phyloP scores from a whole-genome alignment of 2,113 vertebrate species.

The Morone chrysops region DNA sequence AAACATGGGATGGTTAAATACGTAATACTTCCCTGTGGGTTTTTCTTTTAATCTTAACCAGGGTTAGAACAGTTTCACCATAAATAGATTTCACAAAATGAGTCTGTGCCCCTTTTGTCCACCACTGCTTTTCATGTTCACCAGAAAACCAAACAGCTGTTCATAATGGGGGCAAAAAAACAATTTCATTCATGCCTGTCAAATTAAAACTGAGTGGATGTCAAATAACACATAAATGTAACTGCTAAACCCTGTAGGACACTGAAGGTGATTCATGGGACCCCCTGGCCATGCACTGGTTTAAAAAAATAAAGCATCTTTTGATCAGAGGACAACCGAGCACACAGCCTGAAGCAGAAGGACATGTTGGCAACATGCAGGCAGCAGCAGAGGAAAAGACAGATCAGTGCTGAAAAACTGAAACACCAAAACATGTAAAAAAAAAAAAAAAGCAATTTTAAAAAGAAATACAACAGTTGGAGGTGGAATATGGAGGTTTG shows the following conservation, averaged over 20 bases:
- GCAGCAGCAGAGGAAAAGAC: not conserved
- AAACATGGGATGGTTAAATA: too few species aligned
- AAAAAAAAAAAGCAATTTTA: not conserved
- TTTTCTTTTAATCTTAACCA: too few species aligned
- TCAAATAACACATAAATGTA: not conserved
- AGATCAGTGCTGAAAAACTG: not conserved
- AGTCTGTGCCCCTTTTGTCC: not conserved
- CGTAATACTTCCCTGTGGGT: too few species aligned
- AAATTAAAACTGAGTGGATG: not conserved
- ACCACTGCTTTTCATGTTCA: not conserved
- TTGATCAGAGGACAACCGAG: constrained; percentile 2
- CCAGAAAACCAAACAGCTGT: not conserved
- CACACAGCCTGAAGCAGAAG: constrained; percentile 5
- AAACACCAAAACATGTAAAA: not conserved
- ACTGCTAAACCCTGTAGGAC: not conserved
- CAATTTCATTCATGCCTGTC: not conserved
- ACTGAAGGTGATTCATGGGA: not conserved
- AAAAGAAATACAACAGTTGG: not conserved
- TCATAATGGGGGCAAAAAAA: not conserved
- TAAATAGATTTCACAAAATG: too few species aligned
- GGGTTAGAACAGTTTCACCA: too few species aligned
- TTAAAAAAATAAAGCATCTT: constrained; percentile 11
- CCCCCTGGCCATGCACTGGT: not conserved
- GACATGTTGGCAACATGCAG: not conserved
- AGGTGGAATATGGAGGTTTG: not conserved